Evolutionary conservation across 2,888 invertebrate species (phyloP), one percentile per base, ranked within the genome.

Genomic region (Orthosia gothica): DNA sequence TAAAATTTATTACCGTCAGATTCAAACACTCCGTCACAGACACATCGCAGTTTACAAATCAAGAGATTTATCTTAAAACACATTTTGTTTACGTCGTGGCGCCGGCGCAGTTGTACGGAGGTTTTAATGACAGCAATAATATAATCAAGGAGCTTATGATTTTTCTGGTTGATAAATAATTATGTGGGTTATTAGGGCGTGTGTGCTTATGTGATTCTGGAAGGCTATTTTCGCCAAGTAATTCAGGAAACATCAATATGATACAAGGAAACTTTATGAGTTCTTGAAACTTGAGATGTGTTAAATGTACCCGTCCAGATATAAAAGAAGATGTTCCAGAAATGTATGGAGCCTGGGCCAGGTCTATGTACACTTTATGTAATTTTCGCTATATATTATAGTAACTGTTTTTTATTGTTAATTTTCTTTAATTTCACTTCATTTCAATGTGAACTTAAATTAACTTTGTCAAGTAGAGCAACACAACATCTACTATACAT

Each of bases 1-100:
- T 57, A 58, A 32, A 71, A 82, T 86, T 86, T 86, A 86, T 84
- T 81, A 74, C 83, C 52, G 50, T 18, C 67, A 52, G 61, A 84
- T 79, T 81, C 83, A 83, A 83, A 86, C 79, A 85, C 71, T 80
- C 74, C 62, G 73, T 85, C 74, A 66, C 74, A 59, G 61, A 73
- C 50, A 52, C 68, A 82, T 64, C 76, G 57, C 71, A 82, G 88
- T 82, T 87, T 85, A 83, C 85, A 79, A 83, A 88, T 83, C 81
- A 76, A 69, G 77, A 81, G 85, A 87, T 88, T 88, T 88, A 88
- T 88, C 74, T 86, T 66, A 71, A 78, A 77, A 81, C 74, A 76
- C 69, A 75, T 75, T 83, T 82, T 87, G 83, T 87, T 88, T 87
- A 86, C 71, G 59, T 40, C 65, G 75, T 62, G 88, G 87, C 88